phyloP scores from a whole-genome alignment of 2,797 vertebrate genomes.

The Phalanger gymnotis region DNA sequence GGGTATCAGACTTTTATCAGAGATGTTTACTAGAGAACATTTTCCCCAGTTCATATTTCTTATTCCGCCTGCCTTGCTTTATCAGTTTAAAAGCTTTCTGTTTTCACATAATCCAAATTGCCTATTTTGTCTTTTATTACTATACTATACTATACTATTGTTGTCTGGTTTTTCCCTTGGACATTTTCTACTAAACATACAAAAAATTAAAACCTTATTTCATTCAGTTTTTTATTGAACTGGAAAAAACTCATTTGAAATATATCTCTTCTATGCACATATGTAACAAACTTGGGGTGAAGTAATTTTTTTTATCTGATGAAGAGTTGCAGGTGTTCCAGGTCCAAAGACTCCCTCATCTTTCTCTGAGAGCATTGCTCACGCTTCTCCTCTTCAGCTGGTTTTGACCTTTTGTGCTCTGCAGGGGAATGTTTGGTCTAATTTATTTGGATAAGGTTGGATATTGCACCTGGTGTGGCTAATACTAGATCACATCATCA shows the following conservation, averaged over 20 bases:
- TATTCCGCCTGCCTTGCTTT: not conserved
- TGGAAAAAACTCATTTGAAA: conserved; percentile 10
- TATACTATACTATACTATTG: not conserved
- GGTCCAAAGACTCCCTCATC: conserved; percentile 60
- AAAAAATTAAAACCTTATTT: conserved; percentile 22
- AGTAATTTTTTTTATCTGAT: conserved; percentile 46
- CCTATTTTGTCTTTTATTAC: not conserved
- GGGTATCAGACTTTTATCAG: not conserved
- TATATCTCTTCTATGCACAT: not conserved
- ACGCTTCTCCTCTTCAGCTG: conserved; percentile 63
- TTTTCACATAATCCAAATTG: conserved; percentile 18
- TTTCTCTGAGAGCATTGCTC: conserved; percentile 65
- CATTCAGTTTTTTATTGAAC: conserved; percentile 18
- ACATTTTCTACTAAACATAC: conserved; percentile 14
- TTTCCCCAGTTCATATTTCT: not conserved
- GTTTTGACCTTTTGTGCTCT: conserved; percentile 64
- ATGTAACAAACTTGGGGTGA: conserved; percentile 31
- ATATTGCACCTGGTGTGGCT: conserved; percentile 59
- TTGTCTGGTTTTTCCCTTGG: not conserved
- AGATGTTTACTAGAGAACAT: not conserved
- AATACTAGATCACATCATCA: conserved; percentile 62
- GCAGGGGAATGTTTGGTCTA: conserved; percentile 51
- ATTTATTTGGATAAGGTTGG: conserved; percentile 59
- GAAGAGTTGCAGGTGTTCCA: conserved; percentile 53
- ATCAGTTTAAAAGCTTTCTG: not conserved